phyloP scores from a whole-genome alignment of 2,797 vertebrate genomes.

The Odontamblyopus rebecca region DNA sequence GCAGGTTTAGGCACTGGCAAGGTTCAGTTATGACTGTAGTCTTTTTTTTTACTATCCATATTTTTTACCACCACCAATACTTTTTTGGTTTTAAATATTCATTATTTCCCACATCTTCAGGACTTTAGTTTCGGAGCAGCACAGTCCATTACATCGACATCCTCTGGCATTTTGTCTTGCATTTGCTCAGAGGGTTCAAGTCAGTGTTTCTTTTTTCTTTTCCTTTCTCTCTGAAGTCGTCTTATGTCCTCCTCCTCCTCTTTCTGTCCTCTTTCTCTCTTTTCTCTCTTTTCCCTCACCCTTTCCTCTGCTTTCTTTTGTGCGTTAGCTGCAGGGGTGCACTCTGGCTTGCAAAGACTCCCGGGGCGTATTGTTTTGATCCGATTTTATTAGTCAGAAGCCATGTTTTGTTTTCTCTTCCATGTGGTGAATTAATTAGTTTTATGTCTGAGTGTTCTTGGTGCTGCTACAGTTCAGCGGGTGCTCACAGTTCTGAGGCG shows the following conservation, averaged over 20 bases:
- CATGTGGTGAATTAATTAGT: slow-evolving; percentile 61
- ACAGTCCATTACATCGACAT: too few species aligned
- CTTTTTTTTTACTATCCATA: too few species aligned
- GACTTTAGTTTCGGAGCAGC: too few species aligned
- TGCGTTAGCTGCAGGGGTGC: slow-evolving; percentile 23
- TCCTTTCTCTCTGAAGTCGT: not conserved
- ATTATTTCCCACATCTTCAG: not conserved
- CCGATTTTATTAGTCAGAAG: slow-evolving; percentile 44
- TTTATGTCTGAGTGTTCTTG: slow-evolving; percentile 50
- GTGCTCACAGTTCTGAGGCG: slow-evolving; percentile 45
- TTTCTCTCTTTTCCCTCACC: slow-evolving; percentile 24
- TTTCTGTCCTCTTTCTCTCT: not conserved
- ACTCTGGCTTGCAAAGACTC: slow-evolving; percentile 42
- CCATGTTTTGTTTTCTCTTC: slow-evolving; percentile 62
- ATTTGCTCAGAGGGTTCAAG: not conserved
- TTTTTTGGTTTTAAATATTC: too few species aligned
- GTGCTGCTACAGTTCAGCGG: slow-evolving; percentile 31
- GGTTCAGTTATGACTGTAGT: too few species aligned
- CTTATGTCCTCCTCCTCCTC: not conserved
- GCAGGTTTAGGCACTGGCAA: too few species aligned
- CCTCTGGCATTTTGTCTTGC: not conserved
- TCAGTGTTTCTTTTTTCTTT: not conserved
- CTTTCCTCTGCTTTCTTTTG: slow-evolving; percentile 58
- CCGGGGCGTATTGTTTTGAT: slow-evolving; percentile 46
- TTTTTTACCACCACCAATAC: too few species aligned